Base-by-base conservation (phyloP, 1,140 invertebrate species). In the Nylanderia fulva region DNA sequence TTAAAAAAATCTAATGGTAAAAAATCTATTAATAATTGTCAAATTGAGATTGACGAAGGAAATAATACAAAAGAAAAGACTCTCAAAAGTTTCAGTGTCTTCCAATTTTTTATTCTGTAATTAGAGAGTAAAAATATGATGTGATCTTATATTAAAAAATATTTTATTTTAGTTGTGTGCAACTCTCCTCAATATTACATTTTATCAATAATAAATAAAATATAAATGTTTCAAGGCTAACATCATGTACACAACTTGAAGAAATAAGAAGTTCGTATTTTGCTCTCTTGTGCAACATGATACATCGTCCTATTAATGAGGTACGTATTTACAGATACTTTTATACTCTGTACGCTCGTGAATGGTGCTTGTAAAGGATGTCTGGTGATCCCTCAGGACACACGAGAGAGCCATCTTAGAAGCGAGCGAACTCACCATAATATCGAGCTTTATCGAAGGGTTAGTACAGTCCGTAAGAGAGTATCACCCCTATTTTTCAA, bases 341-440 rank as follows among this genome's bases (percentile, higher is more conserved):
- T 94, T 93, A 93, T 94, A 93, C 93, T 93, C 91, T 93, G 93
- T 94, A 93, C 92, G 92, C 92, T 93, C 75, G 91, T 88, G 86
- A 91, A 86, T 91, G 86, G 68, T 71, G 86, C 76, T 72, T 85
- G 75, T 85, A 71, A 85, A 60, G 85, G 90, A 85, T 85, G 89
- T 88, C 86, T 91, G 91, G 91, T 90, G 93, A 92, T 93, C 93
- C 93, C 93, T 71, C 21, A 93, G 91, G 93, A 93, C 86, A 90
- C 75, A 63, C 21, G 63, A 82, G 77, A 88, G 88, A 92, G 88
- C 87, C 89, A 91, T 88, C 88, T 91, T 82, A 64, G 71, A 80
- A 76, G 75, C 80, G 84, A 58, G 79, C 45, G 66, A 82, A 85
- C 60, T 69, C 66, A 74, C 86, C 86, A 89, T 92, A 90, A 91